These are phyloP conservation scores for Coranthus polyacanthus DNA, from an alignment of 2,797 vertebrate genomes.

Conservation along the genomic window DNA sequence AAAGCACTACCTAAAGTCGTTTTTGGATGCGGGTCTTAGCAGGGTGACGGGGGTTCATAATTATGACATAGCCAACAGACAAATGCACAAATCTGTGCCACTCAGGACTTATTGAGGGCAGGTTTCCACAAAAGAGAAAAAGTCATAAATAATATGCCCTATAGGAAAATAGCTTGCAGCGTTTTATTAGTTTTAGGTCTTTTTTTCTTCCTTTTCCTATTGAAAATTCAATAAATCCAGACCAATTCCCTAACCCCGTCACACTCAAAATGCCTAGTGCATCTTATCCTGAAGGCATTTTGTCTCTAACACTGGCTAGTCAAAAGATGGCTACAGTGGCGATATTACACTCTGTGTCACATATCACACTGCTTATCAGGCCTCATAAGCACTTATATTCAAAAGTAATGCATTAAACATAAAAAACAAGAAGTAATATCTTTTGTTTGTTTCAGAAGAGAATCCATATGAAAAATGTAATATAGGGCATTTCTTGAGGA, in stretches of 20 bases:
- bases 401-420: conserved; percentile 81
- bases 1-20: conserved; percentile 64
- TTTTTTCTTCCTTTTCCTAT: conserved; percentile 61
- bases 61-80: conserved; percentile 76
- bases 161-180: conserved; percentile 75
- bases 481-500: conserved; percentile 62
- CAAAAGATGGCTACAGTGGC: conserved; percentile 50
- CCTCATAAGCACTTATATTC: conserved; percentile 78
- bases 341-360: conserved; percentile 73
- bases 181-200: conserved; percentile 72
- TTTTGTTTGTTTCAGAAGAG: conserved; percentile 77
- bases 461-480: conserved; percentile 81
- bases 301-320: conserved; percentile 59
- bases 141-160: conserved; percentile 75
- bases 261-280: conserved; percentile 58
- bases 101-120: conserved; percentile 66
- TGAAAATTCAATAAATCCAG: conserved; percentile 83
- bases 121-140: conserved; percentile 58
- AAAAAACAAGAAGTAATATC: conserved; percentile 73
- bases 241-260: conserved; percentile 65
- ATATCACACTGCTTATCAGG: conserved; percentile 68
- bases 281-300: conserved; percentile 72
- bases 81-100: conserved; percentile 61
- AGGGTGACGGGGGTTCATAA: conserved; percentile 60
- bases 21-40: conserved; percentile 59